Conservation (phyloP, 2,888 invertebrate species). For the Troides aeacus region DNA sequence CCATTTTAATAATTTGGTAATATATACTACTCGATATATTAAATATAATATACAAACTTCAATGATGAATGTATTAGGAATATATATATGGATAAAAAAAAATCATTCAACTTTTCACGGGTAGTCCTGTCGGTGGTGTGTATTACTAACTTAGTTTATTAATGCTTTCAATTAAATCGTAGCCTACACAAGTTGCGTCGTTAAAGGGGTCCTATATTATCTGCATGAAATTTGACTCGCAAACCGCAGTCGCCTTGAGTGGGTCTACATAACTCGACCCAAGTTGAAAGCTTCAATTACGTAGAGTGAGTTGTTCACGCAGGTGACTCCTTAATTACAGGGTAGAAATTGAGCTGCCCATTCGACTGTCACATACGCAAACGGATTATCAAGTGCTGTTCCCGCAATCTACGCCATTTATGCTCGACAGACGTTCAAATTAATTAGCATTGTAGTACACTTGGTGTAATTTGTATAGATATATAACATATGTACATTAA, state of each 20-base stretch:
- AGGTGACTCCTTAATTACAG: constrained; percentile 79
- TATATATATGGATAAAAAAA: too few relatives aligned
- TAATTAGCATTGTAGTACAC: constrained; percentile 20
- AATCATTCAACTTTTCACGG: too few relatives aligned
- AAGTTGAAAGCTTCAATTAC: constrained; percentile 76
- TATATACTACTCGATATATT: too few relatives aligned
- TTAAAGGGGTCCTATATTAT: constrained; percentile 70
- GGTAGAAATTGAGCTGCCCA: constrained; percentile 74
- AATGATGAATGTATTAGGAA: too few relatives aligned
- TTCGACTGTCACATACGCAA: constrained; percentile 72
- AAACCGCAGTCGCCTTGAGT: constrained; percentile 64
- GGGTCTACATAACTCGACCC: constrained; percentile 72
- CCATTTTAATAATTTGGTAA: too few relatives aligned
- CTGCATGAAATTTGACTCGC: constrained; percentile 75
- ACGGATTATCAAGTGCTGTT: constrained; percentile 69
- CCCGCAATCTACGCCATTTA: constrained; percentile 43
- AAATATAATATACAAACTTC: too few relatives aligned
- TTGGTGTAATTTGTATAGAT: background rate
- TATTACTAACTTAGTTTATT: constrained; percentile 41
- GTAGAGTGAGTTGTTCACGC: constrained; percentile 75
- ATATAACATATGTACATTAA: background rate
- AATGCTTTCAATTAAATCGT: constrained; percentile 70
- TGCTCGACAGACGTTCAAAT: constrained; percentile 39
- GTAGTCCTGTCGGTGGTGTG: background rate
- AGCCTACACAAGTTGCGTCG: constrained; percentile 65